A percentile compares a stretch with the other conserved stretches of the same genome.
These are phyloP conservation scores for Lagorchestes hirsutus DNA, from an alignment of 2,797 vertebrate species.

Conservation along the genomic window DNA sequence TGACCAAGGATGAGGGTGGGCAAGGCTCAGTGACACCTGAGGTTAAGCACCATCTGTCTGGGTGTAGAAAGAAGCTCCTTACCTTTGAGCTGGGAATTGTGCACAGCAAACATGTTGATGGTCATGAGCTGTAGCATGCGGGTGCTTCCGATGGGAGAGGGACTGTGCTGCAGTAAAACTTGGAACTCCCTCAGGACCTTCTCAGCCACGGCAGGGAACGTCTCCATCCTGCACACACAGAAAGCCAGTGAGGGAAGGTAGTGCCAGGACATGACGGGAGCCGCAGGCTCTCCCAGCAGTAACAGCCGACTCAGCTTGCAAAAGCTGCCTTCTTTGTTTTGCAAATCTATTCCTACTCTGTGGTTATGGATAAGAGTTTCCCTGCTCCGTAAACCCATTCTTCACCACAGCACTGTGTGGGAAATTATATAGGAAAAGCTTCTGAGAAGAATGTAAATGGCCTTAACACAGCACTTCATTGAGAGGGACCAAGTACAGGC, in stretches of 20 bases:
- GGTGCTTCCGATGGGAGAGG: slow-evolving; percentile 92
- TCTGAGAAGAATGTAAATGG: background rate
- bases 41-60: slow-evolving; percentile 46
- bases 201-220: slow-evolving; percentile 92
- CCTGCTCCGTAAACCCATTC: background rate
- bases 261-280: background rate
- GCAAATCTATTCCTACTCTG: slow-evolving; percentile 56
- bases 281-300: background rate
- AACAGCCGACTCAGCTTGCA: slow-evolving; percentile 6
- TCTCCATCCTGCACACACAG: slow-evolving; percentile 93
- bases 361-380: slow-evolving; percentile 16
- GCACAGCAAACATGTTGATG: slow-evolving; percentile 98
- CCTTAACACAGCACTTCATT: background rate
- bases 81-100: slow-evolving; percentile 94
- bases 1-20: background rate
- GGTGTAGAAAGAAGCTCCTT: slow-evolving; percentile 57
- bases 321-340: slow-evolving; percentile 44
- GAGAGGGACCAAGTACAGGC: background rate
- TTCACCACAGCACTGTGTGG: background rate
- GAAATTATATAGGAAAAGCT: background rate
- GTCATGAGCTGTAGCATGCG: slow-evolving; percentile 97
- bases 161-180: slow-evolving; percentile 94
- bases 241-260: slow-evolving; percentile 47
- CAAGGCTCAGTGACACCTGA: background rate
- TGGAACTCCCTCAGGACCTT: slow-evolving; percentile 94